Conservation (phyloP, 2,797 vertebrate genomes). For the Micropoecilia bifurca region DNA sequence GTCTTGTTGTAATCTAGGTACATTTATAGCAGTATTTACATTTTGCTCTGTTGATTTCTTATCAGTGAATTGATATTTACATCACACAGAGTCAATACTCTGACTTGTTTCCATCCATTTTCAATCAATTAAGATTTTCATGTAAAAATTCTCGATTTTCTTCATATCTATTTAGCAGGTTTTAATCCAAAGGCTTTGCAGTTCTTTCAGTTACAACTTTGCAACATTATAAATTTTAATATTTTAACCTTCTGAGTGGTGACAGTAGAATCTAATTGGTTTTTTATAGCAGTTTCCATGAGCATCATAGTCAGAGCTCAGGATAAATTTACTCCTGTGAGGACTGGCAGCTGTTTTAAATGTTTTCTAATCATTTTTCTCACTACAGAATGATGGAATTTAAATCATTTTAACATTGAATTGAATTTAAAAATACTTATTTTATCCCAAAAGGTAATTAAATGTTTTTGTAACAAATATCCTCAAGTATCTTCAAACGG, state of each 20-base stretch:
- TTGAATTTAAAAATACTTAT: not conserved
- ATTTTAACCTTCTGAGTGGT: not conserved
- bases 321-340: not conserved
- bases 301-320: not conserved
- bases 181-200: not conserved
- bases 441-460: not conserved
- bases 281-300: not conserved
- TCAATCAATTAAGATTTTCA: not conserved
- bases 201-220: not conserved
- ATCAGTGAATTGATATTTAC: not conserved
- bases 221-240: not conserved
- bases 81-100: not conserved
- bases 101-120: not conserved
- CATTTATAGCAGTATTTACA: not conserved
- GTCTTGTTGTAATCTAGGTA: conserved; percentile 4
- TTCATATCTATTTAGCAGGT: not conserved
- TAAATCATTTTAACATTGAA: not conserved
- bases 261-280: not conserved
- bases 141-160: not conserved
- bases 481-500: not conserved
- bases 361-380: not conserved
- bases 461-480: not conserved
- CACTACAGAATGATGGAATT: not conserved
- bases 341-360: not conserved
- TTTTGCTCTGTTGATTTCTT: not conserved